phyloP scores from a whole-genome alignment of 2,888 invertebrate species.

The Odiellus spinosus region DNA sequence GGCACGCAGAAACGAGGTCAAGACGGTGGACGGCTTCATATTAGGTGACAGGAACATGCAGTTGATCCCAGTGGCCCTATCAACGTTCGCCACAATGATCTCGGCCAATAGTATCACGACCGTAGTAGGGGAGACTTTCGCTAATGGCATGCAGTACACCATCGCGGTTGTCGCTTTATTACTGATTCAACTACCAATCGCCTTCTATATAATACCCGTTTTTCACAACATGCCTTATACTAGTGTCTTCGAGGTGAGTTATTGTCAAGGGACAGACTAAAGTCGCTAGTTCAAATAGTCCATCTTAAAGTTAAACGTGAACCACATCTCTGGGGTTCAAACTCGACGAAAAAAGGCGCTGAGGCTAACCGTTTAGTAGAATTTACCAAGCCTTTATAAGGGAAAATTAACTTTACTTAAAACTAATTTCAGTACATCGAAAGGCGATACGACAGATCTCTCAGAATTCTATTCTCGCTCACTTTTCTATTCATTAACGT shows the following conservation, averaged over 20 bases:
- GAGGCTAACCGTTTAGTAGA: too few relatives aligned
- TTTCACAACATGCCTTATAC: slow-evolving; percentile 64
- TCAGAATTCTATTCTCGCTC: slow-evolving; percentile 60
- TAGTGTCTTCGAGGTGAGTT: slow-evolving; percentile 77
- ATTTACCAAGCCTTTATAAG: too few relatives aligned
- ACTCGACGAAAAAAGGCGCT: too few relatives aligned
- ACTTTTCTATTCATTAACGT: slow-evolving; percentile 44
- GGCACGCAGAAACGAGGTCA: too few relatives aligned
- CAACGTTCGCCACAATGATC: slow-evolving; percentile 9
- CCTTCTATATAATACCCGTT: slow-evolving; percentile 50
- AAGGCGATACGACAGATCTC: slow-evolving; percentile 57
- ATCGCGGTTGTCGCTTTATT: slow-evolving; percentile 54
- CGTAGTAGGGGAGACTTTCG: slow-evolving; percentile 7
- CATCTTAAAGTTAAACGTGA: too few relatives aligned
- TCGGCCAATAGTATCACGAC: slow-evolving; percentile 5
- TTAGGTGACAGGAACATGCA: slow-evolving; percentile 7
- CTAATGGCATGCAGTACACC: slow-evolving; percentile 46
- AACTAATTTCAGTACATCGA: slow-evolving; percentile 57
- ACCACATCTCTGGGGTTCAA: too few relatives aligned
- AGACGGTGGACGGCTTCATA: background rate
- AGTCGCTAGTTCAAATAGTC: too few relatives aligned
- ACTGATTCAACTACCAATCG: slow-evolving; percentile 42
- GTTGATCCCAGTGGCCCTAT: slow-evolving; percentile 10
- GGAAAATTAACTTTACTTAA: too few relatives aligned
- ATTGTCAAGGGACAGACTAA: slow-evolving; percentile 15